Conservation (phyloP, 2,888 invertebrate species). For the Caenorhabditis afra region DNA sequence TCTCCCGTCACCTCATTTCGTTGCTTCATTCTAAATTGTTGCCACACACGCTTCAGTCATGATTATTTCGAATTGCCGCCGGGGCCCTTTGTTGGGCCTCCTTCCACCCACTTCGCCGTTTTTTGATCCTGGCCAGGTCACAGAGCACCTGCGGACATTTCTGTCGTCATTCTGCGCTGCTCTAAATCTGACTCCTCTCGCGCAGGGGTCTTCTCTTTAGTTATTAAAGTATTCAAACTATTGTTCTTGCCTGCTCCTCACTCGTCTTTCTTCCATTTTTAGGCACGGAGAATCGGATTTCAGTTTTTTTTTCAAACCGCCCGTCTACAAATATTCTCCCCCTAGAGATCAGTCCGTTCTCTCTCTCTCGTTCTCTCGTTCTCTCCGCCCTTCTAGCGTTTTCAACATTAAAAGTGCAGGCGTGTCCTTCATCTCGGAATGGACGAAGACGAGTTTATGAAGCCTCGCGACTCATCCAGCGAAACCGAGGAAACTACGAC, state of each 20-base stretch:
- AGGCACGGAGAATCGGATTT: constrained; percentile 13
- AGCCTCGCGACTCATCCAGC: constrained; percentile 33
- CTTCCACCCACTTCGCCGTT: constrained; percentile 8
- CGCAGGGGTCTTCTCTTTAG: not conserved
- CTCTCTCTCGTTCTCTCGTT: not conserved
- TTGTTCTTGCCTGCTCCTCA: constrained; percentile 3
- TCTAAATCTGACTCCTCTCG: not conserved
- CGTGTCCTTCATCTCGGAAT: not conserved
- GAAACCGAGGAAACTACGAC: constrained; percentile 40
- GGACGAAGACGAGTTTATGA: constrained; percentile 28
- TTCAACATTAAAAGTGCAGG: not conserved
- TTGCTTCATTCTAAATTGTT: constrained; percentile 21
- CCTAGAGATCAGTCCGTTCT: not conserved
- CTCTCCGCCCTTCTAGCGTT: not conserved
- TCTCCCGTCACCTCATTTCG: not conserved
- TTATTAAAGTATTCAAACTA: constrained; percentile 6
- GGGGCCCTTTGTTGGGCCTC: constrained; percentile 11
- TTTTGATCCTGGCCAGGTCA: constrained; percentile 45
- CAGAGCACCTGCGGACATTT: constrained; percentile 11
- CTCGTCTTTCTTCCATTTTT: constrained; percentile 4
- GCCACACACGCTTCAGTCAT: constrained; percentile 20
- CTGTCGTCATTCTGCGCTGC: constrained; percentile 16
- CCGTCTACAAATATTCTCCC: not conserved
- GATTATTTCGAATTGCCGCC: constrained; percentile 6
- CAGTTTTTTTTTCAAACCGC: not conserved